Percentiles rank a stretch among this genome's conserved stretches.
These are phyloP conservation scores for Thaumetopoea pityocampa DNA, from an alignment of 1,140 invertebrate species.

Conservation along the genomic window DNA sequence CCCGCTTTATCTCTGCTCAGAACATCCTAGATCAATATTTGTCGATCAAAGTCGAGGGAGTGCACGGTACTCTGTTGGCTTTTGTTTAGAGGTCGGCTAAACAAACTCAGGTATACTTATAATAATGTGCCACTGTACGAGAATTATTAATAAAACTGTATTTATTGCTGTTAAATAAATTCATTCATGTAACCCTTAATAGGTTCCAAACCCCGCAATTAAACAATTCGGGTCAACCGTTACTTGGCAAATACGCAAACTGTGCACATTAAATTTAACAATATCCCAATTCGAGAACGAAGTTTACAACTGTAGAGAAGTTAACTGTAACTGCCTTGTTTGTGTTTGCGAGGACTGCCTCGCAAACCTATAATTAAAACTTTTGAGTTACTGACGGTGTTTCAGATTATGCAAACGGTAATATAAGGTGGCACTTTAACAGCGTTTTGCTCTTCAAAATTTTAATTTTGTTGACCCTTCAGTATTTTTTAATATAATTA, in stretches of 20 bases:
- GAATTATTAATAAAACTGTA: conserved; percentile 5
- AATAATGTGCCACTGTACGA: conserved; percentile 10
- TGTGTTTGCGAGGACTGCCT: not conserved
- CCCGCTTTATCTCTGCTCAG: conserved; percentile 38
- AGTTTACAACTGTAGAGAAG: conserved; percentile 8
- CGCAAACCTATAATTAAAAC: conserved; percentile 12
- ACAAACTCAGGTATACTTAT: conserved; percentile 13
- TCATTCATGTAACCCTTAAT: conserved; percentile 11
- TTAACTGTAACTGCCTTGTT: not conserved
- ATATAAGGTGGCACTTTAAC: too few relatives aligned
- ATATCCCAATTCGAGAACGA: conserved; percentile 18
- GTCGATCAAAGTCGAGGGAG: conserved; percentile 35
- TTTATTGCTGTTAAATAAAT: conserved; percentile 6
- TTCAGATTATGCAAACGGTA: too few relatives aligned
- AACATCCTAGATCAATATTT: conserved; percentile 62
- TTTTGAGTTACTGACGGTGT: conserved; percentile 4
- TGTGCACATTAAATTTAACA: conserved; percentile 19
- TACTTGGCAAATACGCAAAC: conserved; percentile 22
- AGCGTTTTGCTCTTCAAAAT: too few relatives aligned
- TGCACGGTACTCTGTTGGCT: conserved; percentile 32
- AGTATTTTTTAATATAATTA: too few relatives aligned
- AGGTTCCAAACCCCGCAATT: conserved; percentile 22
- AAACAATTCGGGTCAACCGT: conserved; percentile 25
- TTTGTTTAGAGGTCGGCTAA: conserved; percentile 9
- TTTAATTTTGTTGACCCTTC: too few relatives aligned